Evolutionary conservation across 2,888 invertebrate genomes (phyloP).

Genomic region (Monochamus alternatus): DNA sequence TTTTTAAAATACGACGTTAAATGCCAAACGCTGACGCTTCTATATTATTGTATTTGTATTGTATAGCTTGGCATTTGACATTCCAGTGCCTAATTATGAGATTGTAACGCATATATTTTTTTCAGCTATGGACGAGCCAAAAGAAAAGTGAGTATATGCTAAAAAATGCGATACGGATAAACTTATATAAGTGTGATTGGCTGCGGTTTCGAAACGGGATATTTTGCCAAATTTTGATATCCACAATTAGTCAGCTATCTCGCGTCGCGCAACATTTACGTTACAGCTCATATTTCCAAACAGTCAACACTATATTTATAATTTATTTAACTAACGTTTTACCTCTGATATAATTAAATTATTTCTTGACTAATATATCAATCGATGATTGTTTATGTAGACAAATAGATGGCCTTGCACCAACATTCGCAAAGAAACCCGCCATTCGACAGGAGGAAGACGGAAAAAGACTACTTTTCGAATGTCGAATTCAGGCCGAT

Average conservation of each 20-base stretch:
- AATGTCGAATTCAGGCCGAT: constrained; percentile 95
- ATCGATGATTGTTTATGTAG: constrained; percentile 72
- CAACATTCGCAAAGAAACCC: constrained; percentile 98
- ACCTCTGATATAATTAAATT: not conserved
- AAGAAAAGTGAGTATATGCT: constrained; percentile 88
- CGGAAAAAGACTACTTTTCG: constrained; percentile 93
- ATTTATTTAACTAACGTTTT: constrained; percentile 8
- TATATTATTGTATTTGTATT: too few relatives aligned
- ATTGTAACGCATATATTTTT: constrained; percentile 65
- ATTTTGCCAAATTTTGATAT: constrained; percentile 63
- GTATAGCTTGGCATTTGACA: constrained; percentile 22
- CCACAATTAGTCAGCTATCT: constrained; percentile 59
- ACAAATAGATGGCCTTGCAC: constrained; percentile 98
- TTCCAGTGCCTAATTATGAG: not conserved
- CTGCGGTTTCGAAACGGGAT: constrained; percentile 27
- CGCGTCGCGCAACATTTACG: constrained; percentile 60
- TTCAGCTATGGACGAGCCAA: constrained; percentile 96
- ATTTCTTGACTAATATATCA: constrained; percentile 29
- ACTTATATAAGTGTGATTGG: constrained; percentile 33
- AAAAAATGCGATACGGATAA: constrained; percentile 16
- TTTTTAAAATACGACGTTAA: not conserved
- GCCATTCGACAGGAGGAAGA: constrained; percentile 98
- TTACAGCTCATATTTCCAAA: constrained; percentile 62
- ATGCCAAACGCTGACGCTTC: constrained; percentile 9
- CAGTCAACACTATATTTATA: constrained; percentile 28